Percentiles rank a stretch among this genome's conserved stretches.
These are phyloP conservation scores for Pitangus sulphuratus DNA, from an alignment of 2,797 vertebrate species.

Conservation along the genomic window DNA sequence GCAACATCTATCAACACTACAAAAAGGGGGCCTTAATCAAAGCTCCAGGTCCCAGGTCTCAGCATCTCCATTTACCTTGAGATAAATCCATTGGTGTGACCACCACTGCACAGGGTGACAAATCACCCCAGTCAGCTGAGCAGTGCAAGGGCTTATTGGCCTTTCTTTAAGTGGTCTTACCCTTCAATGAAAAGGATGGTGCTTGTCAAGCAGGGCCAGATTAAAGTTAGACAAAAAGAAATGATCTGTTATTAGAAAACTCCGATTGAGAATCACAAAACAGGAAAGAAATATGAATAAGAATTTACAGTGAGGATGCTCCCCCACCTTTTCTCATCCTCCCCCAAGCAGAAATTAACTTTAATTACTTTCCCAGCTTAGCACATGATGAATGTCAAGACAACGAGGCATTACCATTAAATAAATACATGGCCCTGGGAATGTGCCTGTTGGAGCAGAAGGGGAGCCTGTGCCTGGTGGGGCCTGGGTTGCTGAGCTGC, in stretches of 20 bases:
- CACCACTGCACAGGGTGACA: slow-evolving; percentile 92
- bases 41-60: slow-evolving; percentile 86
- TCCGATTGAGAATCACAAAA: slow-evolving; percentile 94
- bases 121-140: slow-evolving; percentile 96
- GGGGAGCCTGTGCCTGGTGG: neutral
- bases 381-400: slow-evolving; percentile 44
- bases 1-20: slow-evolving; percentile 99
- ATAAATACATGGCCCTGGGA: slow-evolving; percentile 56
- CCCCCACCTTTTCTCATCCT: slow-evolving; percentile 58
- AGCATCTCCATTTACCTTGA: slow-evolving; percentile 99
- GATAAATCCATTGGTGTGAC: slow-evolving; percentile 99
- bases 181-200: slow-evolving; percentile 99
- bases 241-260: slow-evolving; percentile 99
- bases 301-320: slow-evolving; percentile 75
- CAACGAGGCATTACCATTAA: slow-evolving; percentile 65
- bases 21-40: slow-evolving; percentile 98
- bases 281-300: slow-evolving; percentile 91
- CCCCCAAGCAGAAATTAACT: slow-evolving; percentile 76
- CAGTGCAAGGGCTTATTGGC: slow-evolving; percentile 95
- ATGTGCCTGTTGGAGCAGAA: neutral
- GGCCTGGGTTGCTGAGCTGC: neutral
- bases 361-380: slow-evolving; percentile 65
- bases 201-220: slow-evolving; percentile 97
- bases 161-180: slow-evolving; percentile 98
- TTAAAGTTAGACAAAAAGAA: slow-evolving; percentile 99